Conservation (phyloP, 2,797 vertebrate genomes). For the Syngnathus acus region DNA sequence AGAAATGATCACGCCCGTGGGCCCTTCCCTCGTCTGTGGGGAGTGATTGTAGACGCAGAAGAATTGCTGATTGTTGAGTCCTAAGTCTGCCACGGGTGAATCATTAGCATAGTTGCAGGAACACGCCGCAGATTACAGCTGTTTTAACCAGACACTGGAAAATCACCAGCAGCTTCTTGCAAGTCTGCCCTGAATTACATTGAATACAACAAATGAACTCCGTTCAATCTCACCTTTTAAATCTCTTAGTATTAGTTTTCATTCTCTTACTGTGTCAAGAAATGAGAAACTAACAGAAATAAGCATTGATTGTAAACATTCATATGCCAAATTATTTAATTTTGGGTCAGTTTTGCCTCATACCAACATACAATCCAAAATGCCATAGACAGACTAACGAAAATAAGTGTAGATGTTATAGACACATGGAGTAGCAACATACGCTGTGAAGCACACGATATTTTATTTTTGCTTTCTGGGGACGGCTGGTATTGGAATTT, state of each 20-base stretch:
- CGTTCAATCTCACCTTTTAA: too few relatives aligned
- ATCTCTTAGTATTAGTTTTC: too few relatives aligned
- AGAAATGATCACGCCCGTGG: background rate
- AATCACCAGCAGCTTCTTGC: background rate
- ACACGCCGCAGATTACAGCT: conserved; percentile 29
- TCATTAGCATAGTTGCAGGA: conserved; percentile 44
- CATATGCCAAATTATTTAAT: too few relatives aligned
- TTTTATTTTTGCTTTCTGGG: background rate
- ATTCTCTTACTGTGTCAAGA: too few relatives aligned
- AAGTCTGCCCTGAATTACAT: background rate
- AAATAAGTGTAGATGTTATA: too few relatives aligned
- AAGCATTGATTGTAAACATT: too few relatives aligned
- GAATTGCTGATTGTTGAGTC: conserved; percentile 20
- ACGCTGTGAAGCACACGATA: too few relatives aligned
- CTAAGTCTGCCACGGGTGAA: conserved; percentile 26
- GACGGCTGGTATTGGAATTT: background rate
- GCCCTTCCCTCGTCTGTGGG: background rate
- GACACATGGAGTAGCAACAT: too few relatives aligned
- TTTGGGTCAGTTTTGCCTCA: too few relatives aligned
- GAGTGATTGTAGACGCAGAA: background rate
- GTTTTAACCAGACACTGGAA: conserved; percentile 20
- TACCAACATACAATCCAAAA: too few relatives aligned
- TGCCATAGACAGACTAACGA: too few relatives aligned
- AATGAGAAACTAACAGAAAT: too few relatives aligned
- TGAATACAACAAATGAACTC: background rate